Conservation (phyloP, 2,888 invertebrate genomes). For the Archips crataeganus region DNA sequence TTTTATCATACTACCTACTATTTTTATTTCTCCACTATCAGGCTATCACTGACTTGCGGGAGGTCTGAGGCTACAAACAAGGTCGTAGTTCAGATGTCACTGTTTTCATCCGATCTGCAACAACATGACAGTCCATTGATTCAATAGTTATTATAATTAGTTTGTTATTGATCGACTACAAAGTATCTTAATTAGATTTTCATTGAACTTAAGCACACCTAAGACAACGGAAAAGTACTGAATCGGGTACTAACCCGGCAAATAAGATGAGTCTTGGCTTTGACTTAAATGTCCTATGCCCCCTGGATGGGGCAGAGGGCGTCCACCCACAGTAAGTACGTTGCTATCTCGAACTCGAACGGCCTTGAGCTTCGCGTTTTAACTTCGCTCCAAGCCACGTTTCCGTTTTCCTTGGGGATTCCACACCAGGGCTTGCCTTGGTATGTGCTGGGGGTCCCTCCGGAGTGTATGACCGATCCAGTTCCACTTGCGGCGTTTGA, state of each 20-base stretch:
- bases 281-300: too few species aligned
- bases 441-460: too few species aligned
- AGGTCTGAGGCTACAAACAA: conserved; percentile 7
- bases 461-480: too few species aligned
- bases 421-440: too few species aligned
- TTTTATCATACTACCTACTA: neutral
- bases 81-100: neutral
- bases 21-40: neutral
- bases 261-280: too few species aligned
- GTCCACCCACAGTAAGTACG: too few species aligned
- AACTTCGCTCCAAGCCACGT: too few species aligned
- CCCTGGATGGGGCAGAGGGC: too few species aligned
- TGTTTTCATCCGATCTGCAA: conserved; percentile 10
- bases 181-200: conserved; percentile 17
- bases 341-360: too few species aligned
- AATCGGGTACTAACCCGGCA: neutral
- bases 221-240: conserved; percentile 20
- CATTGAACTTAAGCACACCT: conserved; percentile 9
- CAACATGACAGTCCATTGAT: neutral
- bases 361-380: too few species aligned
- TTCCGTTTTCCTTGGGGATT: too few species aligned
- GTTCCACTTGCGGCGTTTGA: too few species aligned
- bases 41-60: conserved; percentile 15
- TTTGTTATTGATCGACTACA: neutral
- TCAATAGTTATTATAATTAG: conserved; percentile 1